These are phyloP conservation scores for Andrena bicolor DNA, from an alignment of 2,888 invertebrate genomes.

Conservation along the genomic window DNA sequence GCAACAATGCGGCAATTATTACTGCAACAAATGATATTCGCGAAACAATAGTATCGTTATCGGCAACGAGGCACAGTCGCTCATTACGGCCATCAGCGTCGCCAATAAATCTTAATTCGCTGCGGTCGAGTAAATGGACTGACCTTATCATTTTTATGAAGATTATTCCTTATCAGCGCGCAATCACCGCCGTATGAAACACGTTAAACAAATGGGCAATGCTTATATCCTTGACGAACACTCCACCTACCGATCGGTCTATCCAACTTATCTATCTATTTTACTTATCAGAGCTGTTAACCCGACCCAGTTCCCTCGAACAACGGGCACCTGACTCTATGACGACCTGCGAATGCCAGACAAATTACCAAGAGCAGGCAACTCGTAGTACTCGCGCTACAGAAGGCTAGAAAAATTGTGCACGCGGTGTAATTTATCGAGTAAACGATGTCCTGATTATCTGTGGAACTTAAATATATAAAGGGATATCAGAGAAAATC, in stretches of 20 bases:
- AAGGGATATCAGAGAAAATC: no score
- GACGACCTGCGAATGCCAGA: constrained; percentile 10
- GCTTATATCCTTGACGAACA: constrained; percentile 16
- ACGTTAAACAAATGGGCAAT: constrained; percentile 20
- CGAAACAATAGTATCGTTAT: constrained; percentile 2
- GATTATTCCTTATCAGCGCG: not conserved
- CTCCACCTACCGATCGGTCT: constrained; percentile 27
- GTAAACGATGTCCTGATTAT: no score
- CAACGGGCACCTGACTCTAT: not conserved
- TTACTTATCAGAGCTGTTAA: constrained; percentile 52
- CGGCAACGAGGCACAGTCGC: not conserved
- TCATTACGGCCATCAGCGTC: not conserved
- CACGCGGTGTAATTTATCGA: no score
- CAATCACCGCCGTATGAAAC: not conserved
- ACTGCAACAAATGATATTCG: constrained; percentile 7
- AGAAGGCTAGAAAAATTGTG: no score
- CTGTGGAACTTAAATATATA: no score
- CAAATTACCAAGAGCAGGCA: not conserved
- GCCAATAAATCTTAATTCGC: not conserved
- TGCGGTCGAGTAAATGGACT: not conserved
- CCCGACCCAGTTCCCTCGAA: constrained; percentile 45
- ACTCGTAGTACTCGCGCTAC: no score
- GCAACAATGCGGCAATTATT: not conserved
- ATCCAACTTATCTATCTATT: constrained; percentile 37
- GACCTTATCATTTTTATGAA: not conserved